Evolutionary conservation across 2,113 vertebrate species (phyloP).

Genomic region (Engystomops pustulosus): DNA sequence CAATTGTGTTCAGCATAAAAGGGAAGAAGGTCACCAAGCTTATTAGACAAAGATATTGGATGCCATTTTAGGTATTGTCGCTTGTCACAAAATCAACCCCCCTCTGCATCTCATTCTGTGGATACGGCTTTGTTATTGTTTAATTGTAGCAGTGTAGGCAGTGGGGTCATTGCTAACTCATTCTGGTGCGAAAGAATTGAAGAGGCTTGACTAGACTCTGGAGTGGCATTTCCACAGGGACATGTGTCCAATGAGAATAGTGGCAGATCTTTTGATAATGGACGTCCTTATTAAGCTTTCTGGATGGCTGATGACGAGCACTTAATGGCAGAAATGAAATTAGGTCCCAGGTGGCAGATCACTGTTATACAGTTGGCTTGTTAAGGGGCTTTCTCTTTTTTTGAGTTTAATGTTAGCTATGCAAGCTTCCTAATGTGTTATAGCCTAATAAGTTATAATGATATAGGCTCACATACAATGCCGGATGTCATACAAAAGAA

Average conservation of each 20-base stretch:
- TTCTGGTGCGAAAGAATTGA: constrained; percentile 42
- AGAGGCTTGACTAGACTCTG: constrained; percentile 41
- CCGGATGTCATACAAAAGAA: not conserved
- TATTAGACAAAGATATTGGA: constrained; percentile 29
- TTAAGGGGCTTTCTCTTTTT: constrained; percentile 31
- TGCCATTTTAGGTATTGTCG: constrained; percentile 35
- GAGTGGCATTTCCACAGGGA: constrained; percentile 43
- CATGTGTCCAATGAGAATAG: constrained; percentile 34
- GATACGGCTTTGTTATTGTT: constrained; percentile 32
- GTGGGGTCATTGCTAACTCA: constrained; percentile 42
- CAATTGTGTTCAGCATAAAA: not conserved
- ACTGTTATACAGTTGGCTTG: constrained; percentile 42
- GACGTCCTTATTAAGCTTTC: constrained; percentile 51
- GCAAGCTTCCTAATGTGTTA: constrained; percentile 28
- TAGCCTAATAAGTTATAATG: constrained; percentile 9
- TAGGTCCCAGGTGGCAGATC: constrained; percentile 48
- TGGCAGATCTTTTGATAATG: constrained; percentile 47
- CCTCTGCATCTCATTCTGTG: constrained; percentile 2
- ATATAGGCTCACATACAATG: constrained; percentile 1
- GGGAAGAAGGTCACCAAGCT: constrained; percentile 6
- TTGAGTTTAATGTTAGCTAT: constrained; percentile 31
- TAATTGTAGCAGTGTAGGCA: constrained; percentile 6
- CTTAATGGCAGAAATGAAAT: constrained; percentile 51
- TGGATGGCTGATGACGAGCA: constrained; percentile 48
- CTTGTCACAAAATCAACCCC: constrained; percentile 18